Percentiles rank a stretch among this genome's conserved stretches.
These are phyloP conservation scores for Euproctis similis DNA, from an alignment of 2,888 invertebrate species.

Conservation along the genomic window DNA sequence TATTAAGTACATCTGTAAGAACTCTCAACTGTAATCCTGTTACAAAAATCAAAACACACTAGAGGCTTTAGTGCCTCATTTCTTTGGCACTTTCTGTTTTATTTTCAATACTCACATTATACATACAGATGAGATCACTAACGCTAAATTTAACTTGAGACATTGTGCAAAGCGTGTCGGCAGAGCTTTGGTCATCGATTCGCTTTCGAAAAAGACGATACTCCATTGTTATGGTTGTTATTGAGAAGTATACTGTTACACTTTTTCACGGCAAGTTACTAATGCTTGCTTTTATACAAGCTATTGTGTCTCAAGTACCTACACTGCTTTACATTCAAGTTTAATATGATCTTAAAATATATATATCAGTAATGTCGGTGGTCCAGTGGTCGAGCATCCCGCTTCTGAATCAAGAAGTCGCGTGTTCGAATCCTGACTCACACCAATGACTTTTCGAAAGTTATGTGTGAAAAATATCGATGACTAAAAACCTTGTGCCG, in stretches of 20 bases:
- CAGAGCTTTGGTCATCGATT: slow-evolving; percentile 19
- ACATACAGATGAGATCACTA: slow-evolving; percentile 59
- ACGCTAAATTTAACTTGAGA: slow-evolving; percentile 69
- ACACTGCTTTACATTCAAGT: too few species aligned
- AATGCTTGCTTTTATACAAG: slow-evolving; percentile 47
- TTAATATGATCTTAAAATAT: too few species aligned
- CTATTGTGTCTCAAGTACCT: slow-evolving; percentile 31
- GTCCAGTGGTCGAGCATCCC: too few species aligned
- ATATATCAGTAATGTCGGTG: too few species aligned
- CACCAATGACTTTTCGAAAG: too few species aligned
- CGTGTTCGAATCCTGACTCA: too few species aligned
- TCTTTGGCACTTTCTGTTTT: slow-evolving; percentile 36
- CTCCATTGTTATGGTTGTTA: slow-evolving; percentile 69
- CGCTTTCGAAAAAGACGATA: slow-evolving; percentile 57
- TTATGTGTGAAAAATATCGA: too few species aligned
- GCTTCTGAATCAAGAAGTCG: too few species aligned
- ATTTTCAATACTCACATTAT: slow-evolving; percentile 41
- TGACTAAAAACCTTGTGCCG: too few species aligned
- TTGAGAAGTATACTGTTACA: slow-evolving; percentile 64
- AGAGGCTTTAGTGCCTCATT: slow-evolving; percentile 16
- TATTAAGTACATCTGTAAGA: neutral
- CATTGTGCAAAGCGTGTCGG: slow-evolving; percentile 26
- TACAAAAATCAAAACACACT: slow-evolving; percentile 6
- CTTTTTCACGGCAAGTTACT: slow-evolving; percentile 56
- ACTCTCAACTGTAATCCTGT: slow-evolving; percentile 11